Base-by-base conservation (phyloP, 2,888 invertebrate species). In the Rhagium mordax region DNA sequence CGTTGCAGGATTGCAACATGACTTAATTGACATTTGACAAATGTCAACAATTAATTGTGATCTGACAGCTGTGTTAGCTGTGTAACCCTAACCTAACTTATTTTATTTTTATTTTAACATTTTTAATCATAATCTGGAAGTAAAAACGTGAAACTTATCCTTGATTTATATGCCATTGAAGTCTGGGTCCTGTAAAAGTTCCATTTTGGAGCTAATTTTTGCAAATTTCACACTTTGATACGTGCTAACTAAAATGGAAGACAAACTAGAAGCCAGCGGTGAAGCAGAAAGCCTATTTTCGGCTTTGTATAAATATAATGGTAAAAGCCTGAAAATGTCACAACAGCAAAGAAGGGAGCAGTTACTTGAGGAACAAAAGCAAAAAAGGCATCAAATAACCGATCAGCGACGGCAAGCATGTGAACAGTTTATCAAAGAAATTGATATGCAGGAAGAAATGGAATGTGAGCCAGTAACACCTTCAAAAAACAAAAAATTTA, bases 341-440 rank as follows among this genome's bases (percentile, higher is more conserved):
- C 84, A 85, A 60, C 78, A 81, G 33, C 78, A 91, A 79, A 87
- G 93, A 72, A 86, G 93, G 41, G 87, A 86, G 71, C 86, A 89
- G 79, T 84, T 91, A 47, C 86, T 93, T n/a, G 86, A 89, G 70
- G 85, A 86, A 16, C 92, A 92, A 81, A 93, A 91, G 88, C 86
- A 87, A 55, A 88, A 89, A 72, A 87, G 92, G 57, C 86, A 89
- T 68, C 83, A 84, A 51, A 85, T 88, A 47, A 78, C 90, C 49
- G 91, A 92, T 81, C 86, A 85, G 76, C 88, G 87, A 70, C 85
- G 93, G 79, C 90, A 91, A 8, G 88, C 93, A 59, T 81, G 89
- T 47, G 88, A 89, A n/a, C 77, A 89, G 64, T 88, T 89, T 7
- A 55, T 75, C 4, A 66, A 72, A 69, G 29, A 70, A 48, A 62